phyloP scores from a whole-genome alignment of 64 coral and sea anemone species.

The Anthopleura sola region DNA sequence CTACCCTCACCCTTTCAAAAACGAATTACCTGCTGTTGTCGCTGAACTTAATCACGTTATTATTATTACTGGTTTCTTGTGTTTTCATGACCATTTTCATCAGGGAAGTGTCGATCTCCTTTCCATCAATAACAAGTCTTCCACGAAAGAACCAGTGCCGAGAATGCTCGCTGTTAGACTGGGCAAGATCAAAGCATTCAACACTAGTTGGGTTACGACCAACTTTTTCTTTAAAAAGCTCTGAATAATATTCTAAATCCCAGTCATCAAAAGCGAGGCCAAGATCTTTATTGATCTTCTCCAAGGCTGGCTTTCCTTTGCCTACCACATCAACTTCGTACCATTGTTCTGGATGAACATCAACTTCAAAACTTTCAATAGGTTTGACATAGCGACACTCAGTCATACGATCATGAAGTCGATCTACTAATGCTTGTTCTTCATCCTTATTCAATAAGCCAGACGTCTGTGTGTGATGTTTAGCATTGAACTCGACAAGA shows the following conservation, averaged over 20 bases:
- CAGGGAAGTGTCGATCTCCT: conserved; percentile 68
- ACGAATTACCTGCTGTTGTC: conserved; percentile 82
- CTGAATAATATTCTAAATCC: conserved; percentile 93
- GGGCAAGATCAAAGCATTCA: conserved; percentile 97
- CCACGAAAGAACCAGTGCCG: conserved; percentile 98
- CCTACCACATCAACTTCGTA: conserved; percentile 76
- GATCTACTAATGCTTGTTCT: conserved; percentile 59
- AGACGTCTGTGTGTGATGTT: conserved; percentile 27
- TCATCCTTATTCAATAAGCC: conserved; percentile 47
- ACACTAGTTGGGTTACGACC: conserved; percentile 91
- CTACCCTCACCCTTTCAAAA: no score
- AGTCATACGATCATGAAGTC: conserved; percentile 90
- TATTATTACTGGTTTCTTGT: conserved; percentile 67
- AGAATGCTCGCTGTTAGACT: conserved; percentile 95
- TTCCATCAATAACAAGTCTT: conserved; percentile 73
- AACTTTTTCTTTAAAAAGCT: conserved; percentile 75
- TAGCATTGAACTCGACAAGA: conserved; percentile 42
- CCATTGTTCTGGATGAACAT: conserved; percentile 55
- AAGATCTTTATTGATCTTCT: conserved; percentile 80
- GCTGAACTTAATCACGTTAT: conserved; percentile 88
- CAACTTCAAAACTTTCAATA: conserved; percentile 69
- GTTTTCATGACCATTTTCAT: conserved; percentile 97
- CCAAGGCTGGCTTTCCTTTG: conserved; percentile 53
- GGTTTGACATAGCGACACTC: conserved; percentile 81
- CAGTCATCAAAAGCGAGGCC: conserved; percentile 93